Evolutionary conservation across 2,888 invertebrate species (phyloP).

Genomic region (Ecliptopera silaceata): DNA sequence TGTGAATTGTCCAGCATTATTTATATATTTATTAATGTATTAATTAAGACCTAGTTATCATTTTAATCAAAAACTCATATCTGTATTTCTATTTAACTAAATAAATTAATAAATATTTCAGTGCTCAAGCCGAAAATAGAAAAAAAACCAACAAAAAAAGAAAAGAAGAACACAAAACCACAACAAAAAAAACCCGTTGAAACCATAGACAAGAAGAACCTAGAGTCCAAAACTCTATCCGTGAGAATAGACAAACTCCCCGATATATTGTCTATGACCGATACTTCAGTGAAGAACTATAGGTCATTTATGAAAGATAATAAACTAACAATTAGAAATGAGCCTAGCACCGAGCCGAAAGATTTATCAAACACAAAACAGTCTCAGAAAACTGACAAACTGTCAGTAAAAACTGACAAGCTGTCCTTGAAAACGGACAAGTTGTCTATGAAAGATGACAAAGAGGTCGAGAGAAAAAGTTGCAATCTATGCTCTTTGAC

Average conservation of each 20-base stretch:
- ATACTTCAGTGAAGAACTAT: constrained; percentile 25
- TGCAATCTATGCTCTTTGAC: constrained; percentile 61
- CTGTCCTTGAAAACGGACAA: constrained; percentile 24
- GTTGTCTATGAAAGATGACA: constrained; percentile 20
- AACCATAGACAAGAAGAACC: constrained; percentile 23
- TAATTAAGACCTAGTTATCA: too few relatives aligned
- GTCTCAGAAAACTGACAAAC: constrained; percentile 21
- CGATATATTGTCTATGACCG: constrained; percentile 8
- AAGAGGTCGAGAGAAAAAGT: constrained; percentile 42
- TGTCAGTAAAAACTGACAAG: constrained; percentile 14
- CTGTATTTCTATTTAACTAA: too few relatives aligned
- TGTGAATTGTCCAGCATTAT: too few relatives aligned
- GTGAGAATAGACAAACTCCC: constrained; percentile 24
- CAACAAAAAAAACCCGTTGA: constrained; percentile 20
- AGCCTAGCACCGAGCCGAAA: constrained; percentile 3
- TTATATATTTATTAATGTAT: too few relatives aligned
- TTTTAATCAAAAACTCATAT: too few relatives aligned
- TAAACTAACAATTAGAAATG: constrained; percentile 19
- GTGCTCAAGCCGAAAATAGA: constrained; percentile 66
- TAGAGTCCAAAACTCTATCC: constrained; percentile 13
- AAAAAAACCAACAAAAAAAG: constrained; percentile 41
- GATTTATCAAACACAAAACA: background rate
- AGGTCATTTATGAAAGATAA: constrained; percentile 27
- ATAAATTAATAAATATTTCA: too few relatives aligned
- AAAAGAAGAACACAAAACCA: constrained; percentile 13